These are phyloP conservation scores for Silurus aristotelis DNA, from an alignment of 2,797 vertebrate species.

Conservation along the genomic window DNA sequence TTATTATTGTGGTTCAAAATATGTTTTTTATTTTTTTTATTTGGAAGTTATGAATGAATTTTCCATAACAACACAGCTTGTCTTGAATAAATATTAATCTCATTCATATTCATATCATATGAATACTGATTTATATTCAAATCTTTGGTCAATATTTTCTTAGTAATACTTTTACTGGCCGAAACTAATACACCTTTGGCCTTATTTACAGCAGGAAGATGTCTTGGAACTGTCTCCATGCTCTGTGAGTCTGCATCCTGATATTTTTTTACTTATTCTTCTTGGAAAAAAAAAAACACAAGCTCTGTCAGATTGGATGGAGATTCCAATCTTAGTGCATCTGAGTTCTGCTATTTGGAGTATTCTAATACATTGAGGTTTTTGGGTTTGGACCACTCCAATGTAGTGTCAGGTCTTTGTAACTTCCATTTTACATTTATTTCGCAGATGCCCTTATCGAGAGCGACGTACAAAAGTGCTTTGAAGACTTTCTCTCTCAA, in stretches of 20 bases:
- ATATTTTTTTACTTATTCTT: neutral
- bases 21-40: neutral
- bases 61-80: neutral
- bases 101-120: too few species aligned
- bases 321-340: neutral
- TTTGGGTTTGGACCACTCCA: neutral
- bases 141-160: neutral
- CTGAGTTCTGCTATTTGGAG: neutral
- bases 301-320: neutral
- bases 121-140: neutral
- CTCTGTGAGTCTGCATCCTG: neutral
- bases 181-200: neutral
- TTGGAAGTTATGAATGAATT: neutral
- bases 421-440: too few species aligned
- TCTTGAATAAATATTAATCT: neutral
- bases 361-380: neutral
- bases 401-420: neutral
- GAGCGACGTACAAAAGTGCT: too few species aligned
- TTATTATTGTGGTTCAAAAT: neutral
- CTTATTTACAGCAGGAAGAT: neutral
- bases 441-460: too few species aligned
- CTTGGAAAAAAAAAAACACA: neutral
- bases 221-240: neutral
- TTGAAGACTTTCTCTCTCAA: too few species aligned
- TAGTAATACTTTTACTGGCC: neutral